phyloP scores from a whole-genome alignment of 2,113 vertebrate genomes.

The Rhizomys pruinosus region DNA sequence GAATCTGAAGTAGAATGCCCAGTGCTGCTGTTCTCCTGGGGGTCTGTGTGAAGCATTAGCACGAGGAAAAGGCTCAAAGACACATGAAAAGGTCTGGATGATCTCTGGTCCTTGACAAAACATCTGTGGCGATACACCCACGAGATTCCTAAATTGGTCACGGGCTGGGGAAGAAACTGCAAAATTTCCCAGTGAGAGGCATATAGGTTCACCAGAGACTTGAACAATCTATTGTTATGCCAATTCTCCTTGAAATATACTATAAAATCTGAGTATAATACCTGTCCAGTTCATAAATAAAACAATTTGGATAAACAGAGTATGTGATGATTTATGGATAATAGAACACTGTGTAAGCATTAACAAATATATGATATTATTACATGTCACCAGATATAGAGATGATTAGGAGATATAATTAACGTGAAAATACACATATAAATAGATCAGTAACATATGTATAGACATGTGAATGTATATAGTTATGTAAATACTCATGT shows the following conservation, averaged over 20 bases:
- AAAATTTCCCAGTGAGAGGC: background rate
- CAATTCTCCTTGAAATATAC: background rate
- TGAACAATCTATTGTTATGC: background rate
- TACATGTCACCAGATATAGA: background rate
- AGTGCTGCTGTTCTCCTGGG: background rate
- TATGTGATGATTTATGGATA: background rate
- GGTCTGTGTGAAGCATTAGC: background rate
- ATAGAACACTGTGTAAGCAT: background rate
- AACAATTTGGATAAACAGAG: background rate
- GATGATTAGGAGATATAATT: background rate
- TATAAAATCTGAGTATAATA: background rate
- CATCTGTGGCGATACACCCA: background rate
- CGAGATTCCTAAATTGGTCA: background rate
- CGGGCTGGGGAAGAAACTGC: background rate
- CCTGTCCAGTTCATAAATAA: background rate
- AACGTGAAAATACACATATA: background rate
- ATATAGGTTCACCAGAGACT: background rate
- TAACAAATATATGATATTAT: background rate
- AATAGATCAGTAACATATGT: background rate
- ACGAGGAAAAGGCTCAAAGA: background rate
- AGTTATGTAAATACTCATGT: rapidly evolving
- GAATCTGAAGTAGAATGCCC: background rate
- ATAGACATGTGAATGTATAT: rapidly evolving
- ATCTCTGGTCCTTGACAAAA: background rate
- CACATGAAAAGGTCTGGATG: background rate